Evolutionary conservation across 2,113 vertebrate species (phyloP).

Genomic region (Diadophis punctatus): DNA sequence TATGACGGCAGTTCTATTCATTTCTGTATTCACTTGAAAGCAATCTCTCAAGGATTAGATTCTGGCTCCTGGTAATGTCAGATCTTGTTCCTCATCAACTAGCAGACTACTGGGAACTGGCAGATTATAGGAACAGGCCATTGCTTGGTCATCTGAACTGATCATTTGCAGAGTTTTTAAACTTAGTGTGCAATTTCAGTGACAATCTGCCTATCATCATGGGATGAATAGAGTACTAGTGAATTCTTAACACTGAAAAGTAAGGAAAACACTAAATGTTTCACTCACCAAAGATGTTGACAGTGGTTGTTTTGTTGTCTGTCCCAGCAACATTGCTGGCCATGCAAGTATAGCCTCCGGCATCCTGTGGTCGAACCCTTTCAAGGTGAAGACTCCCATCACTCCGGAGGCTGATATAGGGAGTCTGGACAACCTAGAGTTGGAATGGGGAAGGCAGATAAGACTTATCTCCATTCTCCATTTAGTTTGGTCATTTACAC

Average conservation of each 20-base stretch:
- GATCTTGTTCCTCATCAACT: background rate
- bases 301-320: conserved; percentile 79
- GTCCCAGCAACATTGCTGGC: conserved; percentile 83
- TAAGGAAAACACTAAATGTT: background rate
- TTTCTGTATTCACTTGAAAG: too few species aligned
- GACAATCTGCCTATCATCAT: background rate
- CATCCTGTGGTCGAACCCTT: conserved; percentile 80
- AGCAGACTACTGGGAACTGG: background rate
- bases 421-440: conserved; percentile 79
- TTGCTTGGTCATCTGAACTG: background rate
- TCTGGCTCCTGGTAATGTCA: background rate
- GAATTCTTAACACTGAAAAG: background rate
- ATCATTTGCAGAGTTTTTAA: background rate
- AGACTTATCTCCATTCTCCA: rapidly evolving
- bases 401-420: conserved; percentile 80
- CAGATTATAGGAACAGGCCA: background rate
- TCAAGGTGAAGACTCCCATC: conserved; percentile 95
- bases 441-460: background rate
- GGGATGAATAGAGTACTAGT: background rate
- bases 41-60: background rate
- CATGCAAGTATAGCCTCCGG: conserved; percentile 85
- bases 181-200: background rate
- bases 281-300: conserved; percentile 81
- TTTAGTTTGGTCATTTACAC: background rate
- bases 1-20: background rate